Evolutionary conservation across 2,888 invertebrate genomes (phyloP).

Genomic region (Coelinius sp.): DNA sequence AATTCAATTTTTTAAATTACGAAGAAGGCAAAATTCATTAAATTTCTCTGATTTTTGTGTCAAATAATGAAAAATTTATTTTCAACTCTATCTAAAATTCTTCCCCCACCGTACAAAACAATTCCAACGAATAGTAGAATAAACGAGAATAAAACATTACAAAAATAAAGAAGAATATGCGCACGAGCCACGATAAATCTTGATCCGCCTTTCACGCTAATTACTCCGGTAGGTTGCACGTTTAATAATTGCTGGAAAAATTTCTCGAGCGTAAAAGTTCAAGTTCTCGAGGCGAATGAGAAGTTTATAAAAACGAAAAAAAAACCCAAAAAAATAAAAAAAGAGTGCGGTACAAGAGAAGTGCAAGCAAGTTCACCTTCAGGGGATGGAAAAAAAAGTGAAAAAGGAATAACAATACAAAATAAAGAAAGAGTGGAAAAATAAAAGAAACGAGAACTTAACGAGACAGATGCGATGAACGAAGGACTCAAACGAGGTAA

Average conservation of each 20-base stretch:
- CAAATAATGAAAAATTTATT: too few species aligned
- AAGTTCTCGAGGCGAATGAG: constrained; percentile 16
- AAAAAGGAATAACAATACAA: constrained; percentile 7
- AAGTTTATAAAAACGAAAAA: constrained; percentile 20
- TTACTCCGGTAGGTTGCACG: constrained; percentile 50
- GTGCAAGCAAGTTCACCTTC: constrained; percentile 14
- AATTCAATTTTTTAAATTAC: too few species aligned
- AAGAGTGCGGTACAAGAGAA: constrained; percentile 15
- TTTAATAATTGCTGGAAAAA: constrained; percentile 44
- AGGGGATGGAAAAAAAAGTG: neutral
- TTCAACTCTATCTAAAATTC: neutral
- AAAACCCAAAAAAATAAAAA: too few species aligned
- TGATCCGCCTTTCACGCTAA: constrained; percentile 60
- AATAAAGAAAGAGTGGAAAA: constrained; percentile 36
- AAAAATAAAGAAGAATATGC: constrained; percentile 27
- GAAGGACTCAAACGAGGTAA: constrained; percentile 44
- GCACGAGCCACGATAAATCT: constrained; percentile 56
- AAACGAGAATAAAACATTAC: constrained; percentile 5
- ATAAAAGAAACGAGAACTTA: constrained; percentile 43
- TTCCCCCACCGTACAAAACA: neutral
- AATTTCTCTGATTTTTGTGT: too few species aligned
- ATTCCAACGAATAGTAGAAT: constrained; percentile 2
- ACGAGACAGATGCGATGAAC: constrained; percentile 53
- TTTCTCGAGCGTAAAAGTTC: constrained; percentile 39
- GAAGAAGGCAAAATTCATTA: too few species aligned